Base-by-base conservation (phyloP, 2,888 invertebrate genomes). In the Enchytraeus crypticus region DNA sequence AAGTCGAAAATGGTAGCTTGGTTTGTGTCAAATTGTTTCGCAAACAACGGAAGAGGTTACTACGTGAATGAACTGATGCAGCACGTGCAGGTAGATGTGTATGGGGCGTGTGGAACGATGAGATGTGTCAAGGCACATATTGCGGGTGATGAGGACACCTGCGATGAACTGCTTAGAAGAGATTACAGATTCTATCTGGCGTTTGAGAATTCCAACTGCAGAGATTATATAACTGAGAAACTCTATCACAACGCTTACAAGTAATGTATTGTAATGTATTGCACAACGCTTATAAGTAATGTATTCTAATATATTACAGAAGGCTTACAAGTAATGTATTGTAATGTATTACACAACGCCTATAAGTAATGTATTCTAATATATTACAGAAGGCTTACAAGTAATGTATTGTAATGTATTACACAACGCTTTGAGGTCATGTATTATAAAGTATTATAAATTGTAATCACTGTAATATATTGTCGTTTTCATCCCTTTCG, bases 11-110 rank as follows among this genome's bases (percentile, higher is more conserved):
- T 85, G 88, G 79, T 95, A 5, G 96, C 95, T 58, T 96, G 95
- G 96, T 96, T 96, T 81, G 95, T 96, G 59, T 95, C 93, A 34
- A 96, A 96, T 81, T 96, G 96, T 77, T 90, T 89, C 65, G 92
- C 95, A 3, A 84, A 90, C 57, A 96, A 96, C 79, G 87, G 88
- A 2, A 85, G 96, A 18, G 82, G 92, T 63, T 87, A 89, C 70
- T 95, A 88, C 79, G 95, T 92, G 14, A 85, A 69, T 86, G 69
- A 89, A 89, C 70, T 96, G 59, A 84, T 87, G 66, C 90, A 92
- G 78, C 83, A 88, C 81, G 92, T 96, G 2, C 83, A 87, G 66
- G 67, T 69, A 18, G 69, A 69, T 51, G 60, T 69, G 8, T 69
- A 58, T 53, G 69, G 69, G 1, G 49, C 47, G 0, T 95, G 93